Conservation (phyloP, 2,797 vertebrate species). For the Platyrinchus mystaceus region DNA sequence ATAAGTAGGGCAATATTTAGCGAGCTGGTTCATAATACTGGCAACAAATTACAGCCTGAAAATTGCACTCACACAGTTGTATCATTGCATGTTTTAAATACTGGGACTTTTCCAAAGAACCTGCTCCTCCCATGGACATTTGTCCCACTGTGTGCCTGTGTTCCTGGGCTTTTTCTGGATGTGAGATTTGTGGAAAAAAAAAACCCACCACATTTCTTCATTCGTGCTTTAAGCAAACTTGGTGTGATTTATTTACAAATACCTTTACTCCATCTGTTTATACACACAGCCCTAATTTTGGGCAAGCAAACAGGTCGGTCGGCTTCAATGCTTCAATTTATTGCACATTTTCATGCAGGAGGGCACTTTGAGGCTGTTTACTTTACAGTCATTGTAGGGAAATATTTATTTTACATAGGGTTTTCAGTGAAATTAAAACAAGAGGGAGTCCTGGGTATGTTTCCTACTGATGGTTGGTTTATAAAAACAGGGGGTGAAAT, state of each 20-base stretch:
- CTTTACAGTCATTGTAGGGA: neutral
- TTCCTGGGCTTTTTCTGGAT: neutral
- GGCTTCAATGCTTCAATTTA: neutral
- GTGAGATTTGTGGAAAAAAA: neutral
- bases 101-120: neutral
- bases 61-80: fast-evolving
- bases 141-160: neutral
- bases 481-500: neutral
- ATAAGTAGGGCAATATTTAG: neutral
- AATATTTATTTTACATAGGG: neutral
- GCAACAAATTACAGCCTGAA: neutral
- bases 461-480: neutral
- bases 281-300: neutral
- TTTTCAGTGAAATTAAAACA: neutral
- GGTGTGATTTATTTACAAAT: neutral
- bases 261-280: neutral
- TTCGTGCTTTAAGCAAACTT: neutral
- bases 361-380: neutral
- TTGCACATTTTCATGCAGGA: neutral
- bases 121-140: fast-evolving
- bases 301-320: neutral
- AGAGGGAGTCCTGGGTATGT: neutral
- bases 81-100: neutral
- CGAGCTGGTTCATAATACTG: neutral
- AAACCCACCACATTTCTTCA: neutral